Evolutionary conservation across 2,888 invertebrate species (phyloP).

Genomic region (Zonitis immaculata): DNA sequence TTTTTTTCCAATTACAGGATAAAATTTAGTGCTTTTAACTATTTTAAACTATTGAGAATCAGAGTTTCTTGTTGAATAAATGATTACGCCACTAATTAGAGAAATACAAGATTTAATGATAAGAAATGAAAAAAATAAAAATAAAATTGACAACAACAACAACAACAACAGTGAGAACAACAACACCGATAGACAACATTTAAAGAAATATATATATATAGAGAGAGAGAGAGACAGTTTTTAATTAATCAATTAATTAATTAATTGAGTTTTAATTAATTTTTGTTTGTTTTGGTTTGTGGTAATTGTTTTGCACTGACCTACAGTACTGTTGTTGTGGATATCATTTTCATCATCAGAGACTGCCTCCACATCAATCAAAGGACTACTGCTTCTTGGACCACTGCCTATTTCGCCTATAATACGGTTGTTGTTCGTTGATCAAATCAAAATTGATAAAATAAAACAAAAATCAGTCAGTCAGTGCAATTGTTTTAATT

Average conservation of each 20-base stretch:
- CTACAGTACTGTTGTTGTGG: constrained; percentile 51
- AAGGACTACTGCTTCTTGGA: constrained; percentile 58
- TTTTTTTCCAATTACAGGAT: too few species aligned
- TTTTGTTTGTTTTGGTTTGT: too few species aligned
- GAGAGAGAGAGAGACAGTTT: constrained; percentile 21
- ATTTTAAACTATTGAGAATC: too few species aligned
- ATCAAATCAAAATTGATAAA: constrained; percentile 23
- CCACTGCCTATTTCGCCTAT: constrained; percentile 62
- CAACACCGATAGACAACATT: constrained; percentile 48
- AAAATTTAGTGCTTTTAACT: constrained; percentile 9
- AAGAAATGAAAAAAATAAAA: constrained; percentile 23
- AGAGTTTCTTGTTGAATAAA: background rate
- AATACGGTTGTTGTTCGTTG: constrained; percentile 9
- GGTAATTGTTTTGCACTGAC: too few species aligned
- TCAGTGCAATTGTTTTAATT: constrained; percentile 20
- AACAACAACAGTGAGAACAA: constrained; percentile 42
- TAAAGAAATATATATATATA: constrained; percentile 22
- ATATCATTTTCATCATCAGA: constrained; percentile 56
- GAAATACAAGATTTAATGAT: background rate
- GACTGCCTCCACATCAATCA: constrained; percentile 64
- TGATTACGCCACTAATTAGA: constrained; percentile 9
- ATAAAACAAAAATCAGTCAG: constrained; percentile 27
- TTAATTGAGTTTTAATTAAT: constrained; percentile 30
- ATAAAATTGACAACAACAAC: constrained; percentile 30
- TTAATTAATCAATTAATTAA: background rate